phyloP scores from a whole-genome alignment of 2,888 invertebrate species.

The Campoletis raptor region DNA sequence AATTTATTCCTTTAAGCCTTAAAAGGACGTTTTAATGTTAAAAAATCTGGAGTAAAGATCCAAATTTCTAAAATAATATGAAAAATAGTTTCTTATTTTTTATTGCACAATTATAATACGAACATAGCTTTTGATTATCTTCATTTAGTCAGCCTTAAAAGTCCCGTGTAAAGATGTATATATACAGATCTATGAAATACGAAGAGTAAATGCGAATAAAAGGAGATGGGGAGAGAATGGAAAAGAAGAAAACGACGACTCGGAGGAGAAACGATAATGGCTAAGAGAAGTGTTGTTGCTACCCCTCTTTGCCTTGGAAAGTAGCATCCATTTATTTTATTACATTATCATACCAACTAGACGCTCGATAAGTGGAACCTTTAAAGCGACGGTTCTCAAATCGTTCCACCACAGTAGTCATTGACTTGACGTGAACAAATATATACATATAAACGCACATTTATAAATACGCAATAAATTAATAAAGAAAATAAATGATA shows the following conservation, averaged over 20 bases:
- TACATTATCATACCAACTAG: slow-evolving; percentile 85
- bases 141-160: not conserved
- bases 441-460: not conserved
- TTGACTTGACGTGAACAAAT: slow-evolving; percentile 11
- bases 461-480: not conserved
- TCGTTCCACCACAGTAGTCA: slow-evolving; percentile 36
- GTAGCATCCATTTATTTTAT: slow-evolving; percentile 84
- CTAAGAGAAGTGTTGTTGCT: slow-evolving; percentile 48
- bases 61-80: not conserved
- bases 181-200: not conserved
- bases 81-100: not conserved
- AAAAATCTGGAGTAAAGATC: too few species aligned
- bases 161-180: not conserved
- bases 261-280: slow-evolving; percentile 58
- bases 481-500: not conserved
- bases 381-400: slow-evolving; percentile 83
- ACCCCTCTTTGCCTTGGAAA: slow-evolving; percentile 71
- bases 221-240: slow-evolving; percentile 14
- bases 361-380: slow-evolving; percentile 83
- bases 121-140: not conserved
- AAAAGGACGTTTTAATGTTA: too few species aligned
- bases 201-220: slow-evolving; percentile 40
- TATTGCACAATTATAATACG: not conserved
- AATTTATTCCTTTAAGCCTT: too few species aligned
- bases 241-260: slow-evolving; percentile 52